A percentile compares a stretch with the other conserved stretches of the same genome.
Evolutionary conservation across 2,113 vertebrate species (phyloP).

Genomic region (Pelusios castaneus): DNA sequence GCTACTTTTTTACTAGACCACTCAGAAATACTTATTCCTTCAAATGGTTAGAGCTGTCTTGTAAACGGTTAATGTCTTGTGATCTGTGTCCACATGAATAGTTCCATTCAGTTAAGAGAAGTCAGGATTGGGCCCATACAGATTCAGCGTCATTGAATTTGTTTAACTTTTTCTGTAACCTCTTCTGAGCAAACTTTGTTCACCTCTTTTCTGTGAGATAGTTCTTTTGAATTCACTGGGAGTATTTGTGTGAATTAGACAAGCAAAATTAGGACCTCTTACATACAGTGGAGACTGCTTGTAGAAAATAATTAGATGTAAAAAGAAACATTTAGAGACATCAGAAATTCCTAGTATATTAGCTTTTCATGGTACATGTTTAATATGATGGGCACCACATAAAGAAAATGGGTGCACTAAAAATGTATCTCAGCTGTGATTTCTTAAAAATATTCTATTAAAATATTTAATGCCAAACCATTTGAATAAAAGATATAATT

Average conservation of each 20-base stretch:
- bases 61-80: background rate
- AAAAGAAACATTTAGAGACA: background rate
- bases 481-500: background rate
- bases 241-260: background rate
- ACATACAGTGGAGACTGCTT: background rate
- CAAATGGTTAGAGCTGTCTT: background rate
- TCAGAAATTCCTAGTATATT: background rate
- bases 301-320: background rate
- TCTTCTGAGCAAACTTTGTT: background rate
- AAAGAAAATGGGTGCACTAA: background rate
- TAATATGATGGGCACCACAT: background rate
- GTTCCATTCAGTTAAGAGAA: background rate
- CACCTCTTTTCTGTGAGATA: background rate
- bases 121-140: background rate
- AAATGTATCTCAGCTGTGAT: background rate
- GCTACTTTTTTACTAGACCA: background rate
- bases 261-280: background rate
- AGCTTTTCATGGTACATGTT: background rate
- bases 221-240: background rate
- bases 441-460: background rate
- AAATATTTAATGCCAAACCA: background rate
- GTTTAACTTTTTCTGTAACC: background rate
- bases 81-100: background rate
- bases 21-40: background rate
- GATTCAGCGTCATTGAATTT: background rate